Evolutionary conservation across 2,113 vertebrate species (phyloP).

Genomic region (Aphelocoma coerulescens): DNA sequence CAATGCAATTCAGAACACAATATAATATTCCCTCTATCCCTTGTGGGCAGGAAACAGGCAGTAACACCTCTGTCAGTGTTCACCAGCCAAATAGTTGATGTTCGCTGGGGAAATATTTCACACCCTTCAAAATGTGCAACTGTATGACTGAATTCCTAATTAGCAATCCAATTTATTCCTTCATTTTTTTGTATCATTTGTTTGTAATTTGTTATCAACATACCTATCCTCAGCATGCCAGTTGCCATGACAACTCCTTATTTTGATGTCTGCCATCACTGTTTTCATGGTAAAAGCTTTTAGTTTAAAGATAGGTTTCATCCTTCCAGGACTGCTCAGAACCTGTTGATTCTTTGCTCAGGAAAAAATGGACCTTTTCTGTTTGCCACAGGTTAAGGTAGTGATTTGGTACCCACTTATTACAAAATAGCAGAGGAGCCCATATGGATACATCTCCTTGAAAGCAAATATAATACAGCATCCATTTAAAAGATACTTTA

Average conservation of each 20-base stretch:
- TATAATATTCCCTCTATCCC: not conserved
- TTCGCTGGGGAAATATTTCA: not conserved
- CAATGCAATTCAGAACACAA: not conserved
- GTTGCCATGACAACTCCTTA: constrained; percentile 45
- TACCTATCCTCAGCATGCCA: not conserved
- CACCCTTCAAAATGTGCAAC: not conserved
- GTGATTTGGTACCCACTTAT: not conserved
- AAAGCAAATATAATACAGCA: not conserved
- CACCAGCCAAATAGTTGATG: not conserved
- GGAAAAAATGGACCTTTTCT: not conserved
- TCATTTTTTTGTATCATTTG: not conserved
- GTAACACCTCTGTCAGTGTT: not conserved
- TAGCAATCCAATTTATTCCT: not conserved
- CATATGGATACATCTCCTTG: not conserved
- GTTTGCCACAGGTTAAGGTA: not conserved
- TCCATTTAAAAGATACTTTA: not conserved
- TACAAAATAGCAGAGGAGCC: not conserved
- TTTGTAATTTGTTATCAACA: not conserved
- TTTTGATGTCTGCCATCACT: not conserved
- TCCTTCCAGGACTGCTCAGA: not conserved
- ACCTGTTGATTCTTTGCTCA: not conserved
- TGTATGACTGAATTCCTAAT: not conserved
- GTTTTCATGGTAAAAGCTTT: not conserved
- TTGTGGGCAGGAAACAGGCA: not conserved
- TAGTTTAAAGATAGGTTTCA: not conserved